Evolutionary conservation across 1,140 invertebrate species (phyloP), one percentile per base, ranked within the genome.

Genomic region (Batillaria attramentaria): DNA sequence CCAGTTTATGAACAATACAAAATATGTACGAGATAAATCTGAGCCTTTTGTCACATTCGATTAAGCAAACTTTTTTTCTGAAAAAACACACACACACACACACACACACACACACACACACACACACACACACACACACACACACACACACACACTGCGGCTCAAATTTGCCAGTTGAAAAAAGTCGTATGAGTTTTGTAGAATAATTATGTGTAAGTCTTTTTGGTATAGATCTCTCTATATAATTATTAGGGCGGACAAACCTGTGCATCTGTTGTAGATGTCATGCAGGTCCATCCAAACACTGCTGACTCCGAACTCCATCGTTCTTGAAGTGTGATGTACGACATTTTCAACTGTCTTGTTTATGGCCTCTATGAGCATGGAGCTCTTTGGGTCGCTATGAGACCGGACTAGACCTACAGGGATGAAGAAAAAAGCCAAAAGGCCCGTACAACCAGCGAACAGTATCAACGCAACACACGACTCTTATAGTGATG

Each of bases 81-180:
- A 66, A 39, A 37, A 18, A 41, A 69, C 39, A 4, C 20, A 41
- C 20, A 41, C 66, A 69, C 35, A 13, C 13, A 41, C 35, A 24
- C 33, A 69, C 66, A 41, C 16, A 69, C 37, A 41, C 66, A 69
- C 28, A 41, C 37, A 69, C 35, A 24, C 35, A 41, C 35, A 41
- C 35, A 69, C 66, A 41, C 35, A 66, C 37, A 41, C 66, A 69
- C 37, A 41, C 66, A 69, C 66, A 69, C 66, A 69, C 66, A 69
- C 66, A 69, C 66, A 68, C 66, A 68, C 66, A 68, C 66, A 68
- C 66, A 68, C 66, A 68, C 66, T 41, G 37, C 39, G 37, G 39
- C 62, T 13, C 62, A 66, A 28, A n/a, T 18, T n/a, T 8, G 31
- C 6, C 20, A 5, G 8, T 18, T 13, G 57, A n/a, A 28, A 62